These are phyloP conservation scores for Brachypalpus laphriformis DNA, from an alignment of 2,888 invertebrate species.

Conservation along the genomic window DNA sequence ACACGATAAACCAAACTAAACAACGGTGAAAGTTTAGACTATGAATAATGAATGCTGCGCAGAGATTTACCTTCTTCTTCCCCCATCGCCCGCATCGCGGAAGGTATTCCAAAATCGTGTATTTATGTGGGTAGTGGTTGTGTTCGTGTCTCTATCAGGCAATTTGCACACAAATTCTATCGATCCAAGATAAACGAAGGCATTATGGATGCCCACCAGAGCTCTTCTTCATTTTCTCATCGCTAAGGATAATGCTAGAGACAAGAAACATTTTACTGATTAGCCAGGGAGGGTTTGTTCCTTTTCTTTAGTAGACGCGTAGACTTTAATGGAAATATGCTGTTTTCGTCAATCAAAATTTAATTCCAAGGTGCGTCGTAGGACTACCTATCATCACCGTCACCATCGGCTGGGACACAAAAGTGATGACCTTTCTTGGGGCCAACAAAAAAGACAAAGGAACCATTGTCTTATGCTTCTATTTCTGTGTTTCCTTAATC, in stretches of 20 bases:
- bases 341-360: conserved; percentile 36
- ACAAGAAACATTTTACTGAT: conserved; percentile 17
- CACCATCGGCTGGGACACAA: not conserved
- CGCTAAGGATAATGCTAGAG: not conserved
- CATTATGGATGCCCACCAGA: conserved; percentile 6
- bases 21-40: conserved; percentile 4
- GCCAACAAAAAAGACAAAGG: not conserved
- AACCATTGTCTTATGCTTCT: not conserved
- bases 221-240: conserved; percentile 3
- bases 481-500: conserved; percentile 32
- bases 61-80: not conserved
- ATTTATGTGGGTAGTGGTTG: conserved; percentile 14
- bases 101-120: not conserved
- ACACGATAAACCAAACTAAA: not conserved
- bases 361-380: not conserved
- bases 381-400: not conserved
- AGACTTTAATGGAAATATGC: conserved; percentile 45
- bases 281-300: not conserved
- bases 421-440: not conserved
- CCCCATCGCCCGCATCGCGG: not conserved
- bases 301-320: not conserved
- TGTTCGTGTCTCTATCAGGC: not conserved
- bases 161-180: not conserved
- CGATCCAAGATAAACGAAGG: not conserved
- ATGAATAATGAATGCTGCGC: conserved; percentile 34